Evolutionary conservation across 2,797 vertebrate genomes (phyloP), one percentile per base, ranked within the genome.

Genomic region (Crypturellus tataupa): DNA sequence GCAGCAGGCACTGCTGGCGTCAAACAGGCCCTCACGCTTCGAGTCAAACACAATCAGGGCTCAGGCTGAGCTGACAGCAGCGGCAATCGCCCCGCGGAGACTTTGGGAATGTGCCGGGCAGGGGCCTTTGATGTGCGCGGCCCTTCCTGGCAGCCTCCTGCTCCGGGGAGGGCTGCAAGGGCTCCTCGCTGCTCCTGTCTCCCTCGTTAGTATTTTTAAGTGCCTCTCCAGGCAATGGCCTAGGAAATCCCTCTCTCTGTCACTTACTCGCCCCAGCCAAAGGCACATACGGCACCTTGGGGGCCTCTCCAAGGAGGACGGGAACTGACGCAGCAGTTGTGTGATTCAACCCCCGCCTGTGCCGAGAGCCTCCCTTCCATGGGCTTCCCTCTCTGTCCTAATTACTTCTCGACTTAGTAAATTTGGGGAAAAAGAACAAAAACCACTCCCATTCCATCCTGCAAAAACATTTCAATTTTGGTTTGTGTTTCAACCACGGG

Each of bases 191-290:
- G 83, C 79, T 95, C 93, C 90, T 90, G 71, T 67, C 87, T 91
- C 90, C 75, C 55, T 82, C 46, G 78, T 94, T 85, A 94, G 90
- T 87, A 87, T 88, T 91, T 94, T 95, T 91, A 93, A 97, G 91
- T 89, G 68, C 58, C 64, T 95, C 95, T 96, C 49, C 94, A 90
- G 96, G 95, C 87, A 93, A 95, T 23, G n/a, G 83, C 58, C 93
- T 78, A 91, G 90, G 91, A 93, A 82, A 73, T 77, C 40, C 40
- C 78, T 84, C 73, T 88, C 72, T 92, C 86, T 90, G 70, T 86
- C 93, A 94, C 88, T 95, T 94, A 69, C 89, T 94, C 90, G 70
- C 87, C 75, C 70, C 80, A 86, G 93, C 90, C 85, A 75, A 77
- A 49, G 88, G 79, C 42, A 85, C 84, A 87, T 78, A 49, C 9